These are phyloP conservation scores for Luperina testacea DNA, from an alignment of 2,888 invertebrate species.

Conservation along the genomic window DNA sequence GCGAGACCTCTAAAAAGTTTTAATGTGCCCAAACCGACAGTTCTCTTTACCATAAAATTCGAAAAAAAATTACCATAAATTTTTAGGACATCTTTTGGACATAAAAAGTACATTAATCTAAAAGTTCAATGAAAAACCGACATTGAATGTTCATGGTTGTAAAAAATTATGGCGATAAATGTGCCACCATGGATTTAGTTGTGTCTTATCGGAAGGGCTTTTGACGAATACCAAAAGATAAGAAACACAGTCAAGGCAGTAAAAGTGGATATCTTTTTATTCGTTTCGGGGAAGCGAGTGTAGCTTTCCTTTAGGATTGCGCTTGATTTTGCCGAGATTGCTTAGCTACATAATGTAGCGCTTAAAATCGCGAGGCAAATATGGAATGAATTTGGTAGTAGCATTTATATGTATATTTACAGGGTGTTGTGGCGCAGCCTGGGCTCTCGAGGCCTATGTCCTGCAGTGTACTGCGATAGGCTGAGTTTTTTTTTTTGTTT, in stretches of 20 bases:
- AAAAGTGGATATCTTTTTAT: slow-evolving; percentile 53
- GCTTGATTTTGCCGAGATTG: slow-evolving; percentile 26
- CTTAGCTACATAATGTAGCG: neutral
- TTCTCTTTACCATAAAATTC: slow-evolving; percentile 69
- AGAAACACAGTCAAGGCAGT: slow-evolving; percentile 28
- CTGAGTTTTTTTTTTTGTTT: too few relatives aligned
- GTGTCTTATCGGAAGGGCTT: slow-evolving; percentile 27
- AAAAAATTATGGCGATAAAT: slow-evolving; percentile 53
- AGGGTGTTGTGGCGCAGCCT: neutral
- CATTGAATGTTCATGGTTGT: slow-evolving; percentile 51
- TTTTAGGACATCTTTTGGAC: slow-evolving; percentile 50
- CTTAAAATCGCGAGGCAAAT: neutral
- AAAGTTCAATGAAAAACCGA: slow-evolving; percentile 60
- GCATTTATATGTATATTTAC: neutral
- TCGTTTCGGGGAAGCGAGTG: slow-evolving; percentile 27
- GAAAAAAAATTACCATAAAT: slow-evolving; percentile 61
- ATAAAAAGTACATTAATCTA: slow-evolving; percentile 65
- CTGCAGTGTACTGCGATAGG: neutral
- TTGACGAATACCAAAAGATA: slow-evolving; percentile 47
- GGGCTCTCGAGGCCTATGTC: neutral
- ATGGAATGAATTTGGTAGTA: neutral
- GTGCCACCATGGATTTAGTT: slow-evolving; percentile 46
- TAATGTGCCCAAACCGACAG: slow-evolving; percentile 76
- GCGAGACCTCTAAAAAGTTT: slow-evolving; percentile 77
- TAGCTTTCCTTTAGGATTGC: slow-evolving; percentile 13